Base-by-base conservation (phyloP, 2,113 vertebrate genomes). In the Sigmodon hispidus region DNA sequence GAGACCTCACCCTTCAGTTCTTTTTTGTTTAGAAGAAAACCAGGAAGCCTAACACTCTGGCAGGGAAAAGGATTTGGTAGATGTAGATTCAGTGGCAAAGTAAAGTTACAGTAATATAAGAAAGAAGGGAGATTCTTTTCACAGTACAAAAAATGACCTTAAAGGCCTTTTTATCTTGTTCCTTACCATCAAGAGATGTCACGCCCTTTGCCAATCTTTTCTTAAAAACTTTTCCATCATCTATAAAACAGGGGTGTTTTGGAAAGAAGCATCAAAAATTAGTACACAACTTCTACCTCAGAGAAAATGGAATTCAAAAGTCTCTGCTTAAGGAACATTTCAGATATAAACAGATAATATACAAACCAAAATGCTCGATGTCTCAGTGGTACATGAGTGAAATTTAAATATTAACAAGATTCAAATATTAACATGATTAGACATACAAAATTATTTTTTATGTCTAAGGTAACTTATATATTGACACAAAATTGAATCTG, bases 181-280 rank as follows among this genome's bases (percentile, higher is more conserved):
- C 84, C 52, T 87, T 92, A 96, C 84, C 52, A 67, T 95, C 87
- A 36, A 92, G 73, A 83, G 80, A 57, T 29, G 50, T 61, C 85
- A 96, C 26, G 29, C 12, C 67, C 48, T 97, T 96, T 89, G 89
- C 81, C 75, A 96, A 45, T 34, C 61, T 96, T 92, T 95, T 96
- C 86, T 77, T 59, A 94, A 81, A 87, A 4, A 96, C 89, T 87
- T 72, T 83, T 83, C 67, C 95, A 87, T 95, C 61, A 45, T 63
- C 95, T 97, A 87, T 87, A 89, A 87, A 92, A 76, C 87, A 55
- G 12, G 8, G 22, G n/a, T 50, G 63, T 89, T 91, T 92, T 89
- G 24, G 48, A 93, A 93, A 91, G 11, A 45, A 61, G 45, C 80
- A 57, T 89, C 45, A 95, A 50, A 87, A 90, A 29, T 87, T 59